phyloP scores from a whole-genome alignment of 2,113 vertebrate genomes.

The Zootoca vivipara region DNA sequence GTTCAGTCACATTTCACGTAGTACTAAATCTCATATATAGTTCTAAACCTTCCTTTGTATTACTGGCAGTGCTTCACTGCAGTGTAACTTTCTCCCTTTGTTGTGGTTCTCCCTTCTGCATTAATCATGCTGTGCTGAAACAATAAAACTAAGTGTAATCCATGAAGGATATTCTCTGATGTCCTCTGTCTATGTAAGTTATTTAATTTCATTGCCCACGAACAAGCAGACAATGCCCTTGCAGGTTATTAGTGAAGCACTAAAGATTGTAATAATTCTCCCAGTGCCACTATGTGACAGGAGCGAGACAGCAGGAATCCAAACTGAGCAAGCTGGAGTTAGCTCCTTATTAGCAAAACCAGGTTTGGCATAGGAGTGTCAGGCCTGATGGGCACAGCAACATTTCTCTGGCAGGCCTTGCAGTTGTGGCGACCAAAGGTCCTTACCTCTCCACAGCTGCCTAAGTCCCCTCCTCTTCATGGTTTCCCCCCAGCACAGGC shows the following conservation, averaged over 20 bases:
- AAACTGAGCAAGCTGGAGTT: no score
- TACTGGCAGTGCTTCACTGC: constrained; percentile 11
- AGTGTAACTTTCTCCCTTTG: constrained; percentile 13
- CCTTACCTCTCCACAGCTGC: no score
- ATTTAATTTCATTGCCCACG: constrained; percentile 8
- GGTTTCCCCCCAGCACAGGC: no score
- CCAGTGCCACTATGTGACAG: not conserved
- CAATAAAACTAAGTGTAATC: not conserved
- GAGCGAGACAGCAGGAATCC: no score
- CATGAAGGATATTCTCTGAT: not conserved
- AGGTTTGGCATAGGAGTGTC: no score
- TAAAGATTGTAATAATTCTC: not conserved
- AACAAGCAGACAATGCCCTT: constrained; percentile 8
- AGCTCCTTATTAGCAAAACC: no score
- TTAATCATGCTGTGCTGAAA: constrained; percentile 3
- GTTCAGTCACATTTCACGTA: constrained; percentile 32
- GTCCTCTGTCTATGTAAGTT: not conserved
- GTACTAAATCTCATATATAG: constrained; percentile 10
- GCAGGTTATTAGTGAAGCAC: not conserved
- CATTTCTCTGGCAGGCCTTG: no score
- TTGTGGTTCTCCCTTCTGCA: not conserved
- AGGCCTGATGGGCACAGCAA: no score
- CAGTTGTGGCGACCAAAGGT: no score
- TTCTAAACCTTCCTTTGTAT: constrained; percentile 23
- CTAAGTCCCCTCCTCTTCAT: no score